Evolutionary conservation across 2,797 vertebrate genomes (phyloP).

Genomic region (Enteromius treurensis): DNA sequence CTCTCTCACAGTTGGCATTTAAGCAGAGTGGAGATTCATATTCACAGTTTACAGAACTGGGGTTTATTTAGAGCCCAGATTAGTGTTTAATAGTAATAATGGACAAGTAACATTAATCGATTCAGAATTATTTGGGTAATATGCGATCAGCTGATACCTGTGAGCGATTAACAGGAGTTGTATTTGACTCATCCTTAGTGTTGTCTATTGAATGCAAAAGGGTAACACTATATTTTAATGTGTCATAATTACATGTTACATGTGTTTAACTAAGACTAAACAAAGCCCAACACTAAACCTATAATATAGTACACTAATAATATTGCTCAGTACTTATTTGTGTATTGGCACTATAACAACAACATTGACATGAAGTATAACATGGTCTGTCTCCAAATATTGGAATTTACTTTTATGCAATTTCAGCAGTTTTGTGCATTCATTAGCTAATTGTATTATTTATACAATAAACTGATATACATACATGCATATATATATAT

Average conservation of each 20-base stretch:
- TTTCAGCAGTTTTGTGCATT: background rate
- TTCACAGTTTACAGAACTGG: background rate
- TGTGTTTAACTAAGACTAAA: too few relatives aligned
- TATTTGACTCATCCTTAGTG: background rate
- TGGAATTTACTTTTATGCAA: background rate
- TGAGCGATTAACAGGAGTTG: background rate
- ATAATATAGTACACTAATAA: background rate
- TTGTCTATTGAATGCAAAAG: background rate
- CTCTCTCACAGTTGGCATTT: slow-evolving; percentile 18
- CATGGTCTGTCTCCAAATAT: background rate
- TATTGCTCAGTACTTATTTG: background rate
- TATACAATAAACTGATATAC: background rate
- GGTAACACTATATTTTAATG: background rate
- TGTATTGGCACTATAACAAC: background rate
- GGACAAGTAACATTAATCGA: background rate
- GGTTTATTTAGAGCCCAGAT: background rate
- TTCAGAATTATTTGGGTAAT: background rate
- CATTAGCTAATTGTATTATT: background rate
- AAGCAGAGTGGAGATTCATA: background rate
- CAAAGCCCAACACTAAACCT: background rate
- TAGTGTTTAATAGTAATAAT: background rate
- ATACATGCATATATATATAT: too few relatives aligned
- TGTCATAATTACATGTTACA: background rate
- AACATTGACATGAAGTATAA: background rate
- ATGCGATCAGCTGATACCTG: background rate